These are phyloP conservation scores for Epinotia nisella DNA, from an alignment of 2,888 invertebrate species.

Conservation along the genomic window DNA sequence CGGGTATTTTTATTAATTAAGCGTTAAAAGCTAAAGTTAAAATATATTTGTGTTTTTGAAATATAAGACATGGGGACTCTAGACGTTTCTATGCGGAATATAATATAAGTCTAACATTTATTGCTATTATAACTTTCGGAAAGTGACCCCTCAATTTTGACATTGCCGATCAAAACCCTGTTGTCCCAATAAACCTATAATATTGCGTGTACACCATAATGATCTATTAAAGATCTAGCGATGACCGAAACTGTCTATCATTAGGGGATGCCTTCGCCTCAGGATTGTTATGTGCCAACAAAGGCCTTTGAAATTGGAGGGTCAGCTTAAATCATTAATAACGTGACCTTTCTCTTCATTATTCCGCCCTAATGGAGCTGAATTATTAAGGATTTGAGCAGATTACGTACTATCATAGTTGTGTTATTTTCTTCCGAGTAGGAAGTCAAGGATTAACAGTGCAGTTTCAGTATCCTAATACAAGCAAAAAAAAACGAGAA, in stretches of 20 bases:
- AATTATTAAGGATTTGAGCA: slow-evolving; percentile 36
- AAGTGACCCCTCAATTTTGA: background rate
- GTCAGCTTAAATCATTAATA: slow-evolving; percentile 46
- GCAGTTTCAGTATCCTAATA: no score
- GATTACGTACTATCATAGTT: slow-evolving; percentile 35
- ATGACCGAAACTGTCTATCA: slow-evolving; percentile 30
- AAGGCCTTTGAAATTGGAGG: slow-evolving; percentile 38
- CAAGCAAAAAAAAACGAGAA: no score
- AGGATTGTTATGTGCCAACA: slow-evolving; percentile 40
- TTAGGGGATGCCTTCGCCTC: slow-evolving; percentile 36
- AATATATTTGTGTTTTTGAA: no score
- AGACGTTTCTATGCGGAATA: no score
- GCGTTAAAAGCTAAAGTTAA: no score
- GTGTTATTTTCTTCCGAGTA: slow-evolving; percentile 6
- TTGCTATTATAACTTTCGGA: no score
- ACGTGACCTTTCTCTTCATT: slow-evolving; percentile 44
- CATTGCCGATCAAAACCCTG: background rate
- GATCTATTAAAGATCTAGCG: slow-evolving; percentile 25
- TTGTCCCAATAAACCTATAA: background rate
- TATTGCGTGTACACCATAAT: slow-evolving; percentile 13
- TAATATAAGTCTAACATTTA: no score
- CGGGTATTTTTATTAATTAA: no score
- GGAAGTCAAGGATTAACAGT: background rate
- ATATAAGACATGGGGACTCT: no score
- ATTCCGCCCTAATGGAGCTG: slow-evolving; percentile 39